These are phyloP conservation scores for Anas georgica DNA, from an alignment of 2,797 vertebrate genomes.

Conservation along the genomic window DNA sequence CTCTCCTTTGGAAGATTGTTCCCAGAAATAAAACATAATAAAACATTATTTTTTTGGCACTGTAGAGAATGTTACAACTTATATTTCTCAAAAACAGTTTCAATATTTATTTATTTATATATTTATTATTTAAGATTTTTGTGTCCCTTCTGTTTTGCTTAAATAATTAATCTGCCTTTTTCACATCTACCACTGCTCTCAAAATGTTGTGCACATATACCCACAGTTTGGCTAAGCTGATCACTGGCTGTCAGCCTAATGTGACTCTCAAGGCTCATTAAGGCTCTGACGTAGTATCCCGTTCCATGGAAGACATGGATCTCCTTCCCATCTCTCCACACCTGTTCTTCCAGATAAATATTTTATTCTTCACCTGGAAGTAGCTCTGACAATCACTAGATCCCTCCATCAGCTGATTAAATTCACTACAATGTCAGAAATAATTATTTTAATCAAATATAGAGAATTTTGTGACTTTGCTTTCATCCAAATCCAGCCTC, in stretches of 20 bases:
- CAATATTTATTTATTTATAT: not conserved
- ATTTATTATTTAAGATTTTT: not conserved
- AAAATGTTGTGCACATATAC: not conserved
- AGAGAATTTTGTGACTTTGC: not conserved
- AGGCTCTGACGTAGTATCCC: not conserved
- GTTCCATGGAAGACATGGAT: not conserved
- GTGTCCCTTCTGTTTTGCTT: not conserved
- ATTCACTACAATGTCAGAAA: not conserved
- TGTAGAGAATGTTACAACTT: not conserved
- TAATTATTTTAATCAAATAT: not conserved
- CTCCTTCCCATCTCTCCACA: not conserved
- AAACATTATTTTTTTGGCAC: not conserved
- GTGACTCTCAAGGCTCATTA: not conserved
- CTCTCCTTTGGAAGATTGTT: fast-evolving
- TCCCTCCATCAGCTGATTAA: not conserved
- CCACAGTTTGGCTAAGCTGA: not conserved
- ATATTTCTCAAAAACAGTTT: not conserved
- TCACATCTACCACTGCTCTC: not conserved
- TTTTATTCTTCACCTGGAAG: not conserved
- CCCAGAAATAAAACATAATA: not conserved
- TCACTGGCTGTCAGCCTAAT: not conserved
- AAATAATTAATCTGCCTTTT: not conserved
- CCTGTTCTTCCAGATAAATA: not conserved
- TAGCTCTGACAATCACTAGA: not conserved
- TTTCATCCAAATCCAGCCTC: not conserved